Evolutionary conservation across 2,797 vertebrate genomes (phyloP), one percentile per base, ranked within the genome.

Genomic region (Cuniculus paca): DNA sequence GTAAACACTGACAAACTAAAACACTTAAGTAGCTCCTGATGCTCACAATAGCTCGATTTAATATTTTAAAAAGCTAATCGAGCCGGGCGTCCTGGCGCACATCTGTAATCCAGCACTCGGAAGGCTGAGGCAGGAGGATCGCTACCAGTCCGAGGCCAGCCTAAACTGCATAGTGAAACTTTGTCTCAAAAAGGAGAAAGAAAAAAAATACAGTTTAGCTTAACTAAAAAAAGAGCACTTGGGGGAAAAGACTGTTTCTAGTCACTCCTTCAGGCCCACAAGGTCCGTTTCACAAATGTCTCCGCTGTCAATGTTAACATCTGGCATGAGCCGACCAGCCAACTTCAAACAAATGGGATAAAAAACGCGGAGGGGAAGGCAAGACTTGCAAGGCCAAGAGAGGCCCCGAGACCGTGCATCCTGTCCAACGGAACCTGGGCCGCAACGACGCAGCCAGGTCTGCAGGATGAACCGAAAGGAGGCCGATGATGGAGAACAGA

Each of bases 401-500:
- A 42, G 48, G 77, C 65, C 56, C 88, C 7, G 65, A 68, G 81
- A 94, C 81, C 78, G 42, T 63, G 94, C 81, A 58, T 70, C 45
- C 39, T 24, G 24, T 54, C 88, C 58, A 0, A n/a, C 31, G 39
- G 17, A 75, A 36, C 50, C 50, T 20, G 77, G 65, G 61, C 94
- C 50, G 48, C 70, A 24, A 63, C 24, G 56, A 77, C 1, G 94
- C 82, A 54, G 26, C 28, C 36, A 2, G n/a, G 16, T n/a, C 52
- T 80, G 45, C 42, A 19, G 56, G 26, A 48, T 28, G 52, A 42
- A 42, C 34, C 19, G 2, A 50, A 42, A 54, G 75, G 50, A 87
- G 60, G 42, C 94, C 77, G 50, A 48, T 1, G 89, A 87, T 75
- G 96, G 80, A 84, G 82, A 91, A 96, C 45, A 34, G 52, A 93